Conservation (phyloP, 2,888 invertebrate species). For the Encarsia formosa region DNA sequence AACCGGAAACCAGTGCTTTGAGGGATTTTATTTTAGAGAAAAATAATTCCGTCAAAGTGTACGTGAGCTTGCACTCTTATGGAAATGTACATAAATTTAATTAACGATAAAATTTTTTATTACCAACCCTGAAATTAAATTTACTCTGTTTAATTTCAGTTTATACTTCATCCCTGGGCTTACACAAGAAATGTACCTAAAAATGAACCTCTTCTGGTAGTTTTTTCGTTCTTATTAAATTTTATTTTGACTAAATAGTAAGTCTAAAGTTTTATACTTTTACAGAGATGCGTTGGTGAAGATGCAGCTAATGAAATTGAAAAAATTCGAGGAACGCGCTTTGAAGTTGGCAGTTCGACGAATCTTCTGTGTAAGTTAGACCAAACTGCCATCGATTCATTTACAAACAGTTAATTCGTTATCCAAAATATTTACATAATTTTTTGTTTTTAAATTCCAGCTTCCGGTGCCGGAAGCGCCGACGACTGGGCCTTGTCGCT, state of each 20-base stretch:
- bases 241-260: background rate
- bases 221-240: constrained; percentile 16
- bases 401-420: too few relatives aligned
- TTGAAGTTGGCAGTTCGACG: background rate
- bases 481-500: constrained; percentile 63
- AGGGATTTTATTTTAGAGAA: constrained; percentile 57
- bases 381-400: too few relatives aligned
- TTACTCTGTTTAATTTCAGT: constrained; percentile 36
- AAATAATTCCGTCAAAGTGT: constrained; percentile 58
- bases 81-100: constrained; percentile 51
- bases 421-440: too few relatives aligned
- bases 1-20: constrained; percentile 61
- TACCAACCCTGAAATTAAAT: background rate
- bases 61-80: constrained; percentile 71
- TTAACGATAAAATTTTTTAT: background rate
- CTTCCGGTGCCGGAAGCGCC: constrained; percentile 60
- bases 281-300: background rate
- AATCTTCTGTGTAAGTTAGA: background rate
- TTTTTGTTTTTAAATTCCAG: too few relatives aligned
- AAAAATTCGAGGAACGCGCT: background rate
- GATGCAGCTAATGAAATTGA: background rate
- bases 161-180: constrained; percentile 67
- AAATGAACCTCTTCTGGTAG: constrained; percentile 52
- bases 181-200: constrained; percentile 55
- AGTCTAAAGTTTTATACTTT: background rate